Percentiles rank a stretch among this genome's conserved stretches.
phyloP scores from a whole-genome alignment of 2,113 vertebrate species.

The Solenodon paradoxus region DNA sequence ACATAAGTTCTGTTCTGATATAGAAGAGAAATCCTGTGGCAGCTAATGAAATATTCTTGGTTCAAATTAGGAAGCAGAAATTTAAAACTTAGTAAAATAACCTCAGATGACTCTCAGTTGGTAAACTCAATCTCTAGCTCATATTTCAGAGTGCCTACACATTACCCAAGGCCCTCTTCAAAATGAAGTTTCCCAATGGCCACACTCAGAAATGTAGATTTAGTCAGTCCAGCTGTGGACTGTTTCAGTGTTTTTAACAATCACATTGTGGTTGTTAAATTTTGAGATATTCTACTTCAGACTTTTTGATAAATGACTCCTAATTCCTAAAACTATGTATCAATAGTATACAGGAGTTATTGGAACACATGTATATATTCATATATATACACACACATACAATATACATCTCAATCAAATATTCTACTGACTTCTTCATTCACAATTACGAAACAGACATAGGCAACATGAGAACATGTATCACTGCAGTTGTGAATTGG shows the following conservation, averaged over 20 bases:
- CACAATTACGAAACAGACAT: neutral
- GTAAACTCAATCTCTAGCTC: neutral
- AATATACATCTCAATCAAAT: conserved; percentile 5
- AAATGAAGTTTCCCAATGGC: neutral
- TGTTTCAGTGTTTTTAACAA: neutral
- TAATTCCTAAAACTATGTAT: neutral
- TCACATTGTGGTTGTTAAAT: neutral
- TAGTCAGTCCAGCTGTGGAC: neutral
- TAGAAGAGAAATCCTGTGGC: conserved; percentile 37
- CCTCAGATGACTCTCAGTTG: conserved; percentile 49
- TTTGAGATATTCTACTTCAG: neutral
- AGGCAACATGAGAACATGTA: conserved; percentile 19
- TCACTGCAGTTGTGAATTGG: neutral
- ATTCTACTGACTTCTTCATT: neutral
- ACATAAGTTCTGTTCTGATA: conserved; percentile 42
- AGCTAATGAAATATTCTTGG: conserved; percentile 40
- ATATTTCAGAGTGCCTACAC: neutral
- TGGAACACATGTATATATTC: neutral
- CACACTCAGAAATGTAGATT: neutral
- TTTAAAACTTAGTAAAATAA: conserved; percentile 53
- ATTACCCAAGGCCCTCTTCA: neutral
- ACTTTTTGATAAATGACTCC: neutral
- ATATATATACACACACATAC: neutral
- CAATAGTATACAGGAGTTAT: neutral
- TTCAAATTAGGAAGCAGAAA: conserved; percentile 54